These are phyloP conservation scores for Brachymystax lenok DNA, from an alignment of 2,797 vertebrate genomes.

Conservation along the genomic window DNA sequence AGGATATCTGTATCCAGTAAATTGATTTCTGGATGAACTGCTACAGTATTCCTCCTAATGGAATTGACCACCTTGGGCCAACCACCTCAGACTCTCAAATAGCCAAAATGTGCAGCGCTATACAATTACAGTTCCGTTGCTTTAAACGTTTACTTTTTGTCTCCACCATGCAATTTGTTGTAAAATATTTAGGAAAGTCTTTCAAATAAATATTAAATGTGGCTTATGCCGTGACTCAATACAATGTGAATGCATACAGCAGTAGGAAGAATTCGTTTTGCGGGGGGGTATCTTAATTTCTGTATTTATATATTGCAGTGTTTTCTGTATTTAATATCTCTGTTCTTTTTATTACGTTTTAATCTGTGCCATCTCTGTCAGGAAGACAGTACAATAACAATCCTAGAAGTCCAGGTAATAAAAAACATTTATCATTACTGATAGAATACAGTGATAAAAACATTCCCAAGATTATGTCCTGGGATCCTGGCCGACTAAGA, in stretches of 20 bases:
- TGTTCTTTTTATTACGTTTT: background rate
- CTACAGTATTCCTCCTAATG: too few relatives aligned
- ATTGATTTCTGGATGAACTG: background rate
- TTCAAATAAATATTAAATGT: too few relatives aligned
- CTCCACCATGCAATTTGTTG: too few relatives aligned
- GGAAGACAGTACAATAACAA: background rate
- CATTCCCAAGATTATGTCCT: background rate
- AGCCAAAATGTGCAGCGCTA: too few relatives aligned
- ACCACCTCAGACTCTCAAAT: too few relatives aligned
- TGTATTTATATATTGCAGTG: background rate
- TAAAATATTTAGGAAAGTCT: too few relatives aligned
- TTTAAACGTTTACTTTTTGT: too few relatives aligned
- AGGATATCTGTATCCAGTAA: background rate
- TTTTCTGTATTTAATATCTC: background rate
- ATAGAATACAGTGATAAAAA: background rate
- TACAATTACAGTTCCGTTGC: too few relatives aligned
- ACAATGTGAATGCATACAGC: background rate
- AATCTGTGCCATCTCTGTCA: background rate
- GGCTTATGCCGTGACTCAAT: background rate
- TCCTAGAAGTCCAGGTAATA: background rate
- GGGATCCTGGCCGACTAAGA: background rate
- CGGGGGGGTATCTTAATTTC: background rate
- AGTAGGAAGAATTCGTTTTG: background rate
- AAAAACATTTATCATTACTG: conserved; percentile 6
- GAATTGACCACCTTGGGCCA: too few relatives aligned